These are phyloP conservation scores for Columba livia DNA, from an alignment of 2,113 vertebrate species.

Conservation along the genomic window DNA sequence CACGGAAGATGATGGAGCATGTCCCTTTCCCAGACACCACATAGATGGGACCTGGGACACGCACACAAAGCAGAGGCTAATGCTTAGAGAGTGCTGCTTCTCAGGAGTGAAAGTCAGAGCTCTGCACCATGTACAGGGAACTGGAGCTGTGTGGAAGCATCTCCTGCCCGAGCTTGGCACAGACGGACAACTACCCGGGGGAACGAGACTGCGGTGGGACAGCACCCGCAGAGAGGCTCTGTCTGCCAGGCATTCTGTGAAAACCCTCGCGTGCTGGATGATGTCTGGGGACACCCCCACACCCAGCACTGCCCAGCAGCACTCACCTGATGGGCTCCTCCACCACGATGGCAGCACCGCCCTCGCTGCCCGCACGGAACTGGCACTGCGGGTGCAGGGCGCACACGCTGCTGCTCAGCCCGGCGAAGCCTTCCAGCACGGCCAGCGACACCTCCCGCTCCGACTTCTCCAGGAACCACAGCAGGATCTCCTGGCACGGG, in stretches of 20 bases:
- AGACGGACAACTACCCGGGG: no score
- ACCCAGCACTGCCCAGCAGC: background rate
- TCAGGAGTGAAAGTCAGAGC: background rate
- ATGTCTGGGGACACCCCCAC: background rate
- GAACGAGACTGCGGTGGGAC: accelerated
- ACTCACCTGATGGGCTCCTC: conserved; percentile 79
- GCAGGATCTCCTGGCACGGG: conserved; percentile 87
- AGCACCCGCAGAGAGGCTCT: background rate
- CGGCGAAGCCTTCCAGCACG: conserved; percentile 75
- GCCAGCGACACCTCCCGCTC: conserved; percentile 70
- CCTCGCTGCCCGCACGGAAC: conserved; percentile 80
- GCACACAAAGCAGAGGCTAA: background rate
- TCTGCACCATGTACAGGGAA: accelerated
- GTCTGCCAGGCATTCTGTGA: background rate
- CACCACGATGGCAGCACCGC: conserved; percentile 76
- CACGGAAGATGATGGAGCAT: accelerated
- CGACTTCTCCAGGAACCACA: conserved; percentile 85
- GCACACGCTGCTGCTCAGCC: conserved; percentile 61
- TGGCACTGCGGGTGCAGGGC: conserved; percentile 68
- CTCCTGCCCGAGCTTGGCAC: accelerated
- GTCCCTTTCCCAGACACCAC: background rate
- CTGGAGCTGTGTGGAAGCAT: background rate
- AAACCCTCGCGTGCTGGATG: background rate
- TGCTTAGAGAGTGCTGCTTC: accelerated
- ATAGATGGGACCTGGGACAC: background rate